A percentile compares a stretch with the other conserved stretches of the same genome.
phyloP scores from a whole-genome alignment of 2,888 invertebrate species.

The Ypsolopha scabrella region DNA sequence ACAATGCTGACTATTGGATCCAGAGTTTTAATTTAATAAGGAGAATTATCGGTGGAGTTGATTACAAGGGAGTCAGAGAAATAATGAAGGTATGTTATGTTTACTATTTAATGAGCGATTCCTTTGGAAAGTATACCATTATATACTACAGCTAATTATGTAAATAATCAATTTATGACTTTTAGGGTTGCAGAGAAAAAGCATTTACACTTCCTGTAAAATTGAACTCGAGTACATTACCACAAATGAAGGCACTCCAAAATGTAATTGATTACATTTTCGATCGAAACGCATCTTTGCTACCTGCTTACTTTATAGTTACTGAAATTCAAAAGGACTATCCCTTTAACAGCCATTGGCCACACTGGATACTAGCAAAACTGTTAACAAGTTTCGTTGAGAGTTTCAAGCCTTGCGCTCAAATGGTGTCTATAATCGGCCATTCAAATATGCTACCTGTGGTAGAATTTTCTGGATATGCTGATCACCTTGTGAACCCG shows the following conservation, averaged over 20 bases:
- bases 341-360: slow-evolving; percentile 83
- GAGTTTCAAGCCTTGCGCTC: slow-evolving; percentile 92
- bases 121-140: neutral
- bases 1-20: slow-evolving; percentile 90
- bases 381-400: slow-evolving; percentile 91
- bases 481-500: slow-evolving; percentile 89
- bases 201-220: slow-evolving; percentile 83
- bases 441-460: slow-evolving; percentile 93
- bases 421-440: slow-evolving; percentile 95
- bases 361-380: slow-evolving; percentile 94
- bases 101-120: neutral
- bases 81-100: slow-evolving; percentile 81
- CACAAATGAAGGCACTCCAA: slow-evolving; percentile 84
- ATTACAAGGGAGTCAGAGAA: slow-evolving; percentile 95
- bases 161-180: slow-evolving; percentile 10
- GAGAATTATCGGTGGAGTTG: slow-evolving; percentile 89
- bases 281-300: slow-evolving; percentile 89
- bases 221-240: slow-evolving; percentile 83
- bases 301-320: slow-evolving; percentile 95
- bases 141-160: neutral
- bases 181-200: slow-evolving; percentile 87
- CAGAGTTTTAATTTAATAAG: slow-evolving; percentile 87
- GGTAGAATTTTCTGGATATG: slow-evolving; percentile 92
- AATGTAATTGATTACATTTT: slow-evolving; percentile 90
- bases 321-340: slow-evolving; percentile 94